Base-by-base conservation (phyloP, 2,797 vertebrate genomes). In the Jordanella pulchra region DNA sequence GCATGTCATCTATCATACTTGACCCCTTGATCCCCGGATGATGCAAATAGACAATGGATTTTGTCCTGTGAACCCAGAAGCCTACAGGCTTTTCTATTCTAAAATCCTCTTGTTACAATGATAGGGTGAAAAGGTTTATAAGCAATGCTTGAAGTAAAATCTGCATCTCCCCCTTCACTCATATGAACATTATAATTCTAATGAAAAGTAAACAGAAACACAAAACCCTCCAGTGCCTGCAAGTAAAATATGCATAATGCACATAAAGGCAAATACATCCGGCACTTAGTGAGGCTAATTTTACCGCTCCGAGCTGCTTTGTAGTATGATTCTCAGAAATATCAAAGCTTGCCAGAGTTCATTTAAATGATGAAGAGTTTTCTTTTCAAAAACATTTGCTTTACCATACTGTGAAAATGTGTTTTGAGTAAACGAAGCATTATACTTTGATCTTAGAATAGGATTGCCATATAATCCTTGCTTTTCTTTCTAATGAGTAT, bases 1-100 rank as follows among this genome's bases (percentile, higher is more conserved):
- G 86, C 82, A 86, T 86, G 85, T 81, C 90, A 88, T 94, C 84
- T 89, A 93, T 95, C 91, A 94, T 86, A 89, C 85, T 89, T 93
- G 90, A 94, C 93, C 91, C 79, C 86, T 72, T 84, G 85, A 90
- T 92, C 84, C 75, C 67, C 58, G 85, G 76, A 82, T 81, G 88
- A 75, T 84, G 84, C 87, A 86, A 90, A 92, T 85, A 84, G 81
- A 86, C 50, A 28, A 69, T 73, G 42, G 69, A 69, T 86, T 92
- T 84, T 71, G 77, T 82, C 85, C 81, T 51, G 75, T 72, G 68
- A n/a, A 75, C 72, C 35, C 56, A 28, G 58, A 76, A 77, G 72
- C 68, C 63, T 45, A 53, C 45, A 69, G 65, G 48, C 47, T 47
- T 55, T 44, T 12, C 2, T 13, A 18, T 27, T 77, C 6, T 2